A percentile compares a stretch with the other conserved stretches of the same genome.
Evolutionary conservation across 2,888 invertebrate genomes (phyloP).

Genomic region (Dicyrtomina minuta): DNA sequence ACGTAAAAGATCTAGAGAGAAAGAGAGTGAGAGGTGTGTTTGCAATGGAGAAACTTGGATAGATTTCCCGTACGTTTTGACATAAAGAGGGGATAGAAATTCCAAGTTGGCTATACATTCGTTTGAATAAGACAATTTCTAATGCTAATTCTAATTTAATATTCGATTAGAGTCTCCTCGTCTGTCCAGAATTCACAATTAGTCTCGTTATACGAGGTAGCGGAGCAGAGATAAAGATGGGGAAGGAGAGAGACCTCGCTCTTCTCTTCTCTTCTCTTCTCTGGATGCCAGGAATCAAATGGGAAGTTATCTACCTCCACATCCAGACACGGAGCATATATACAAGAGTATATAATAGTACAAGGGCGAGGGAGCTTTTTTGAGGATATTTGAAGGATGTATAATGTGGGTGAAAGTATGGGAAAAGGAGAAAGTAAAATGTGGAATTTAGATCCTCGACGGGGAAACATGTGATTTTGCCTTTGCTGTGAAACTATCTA

Average conservation of each 20-base stretch:
- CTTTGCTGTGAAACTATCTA: too few relatives aligned
- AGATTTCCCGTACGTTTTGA: too few relatives aligned
- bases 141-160: conserved; percentile 33
- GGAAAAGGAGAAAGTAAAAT: too few relatives aligned
- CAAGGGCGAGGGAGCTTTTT: too few relatives aligned
- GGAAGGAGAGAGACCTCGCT: conserved; percentile 1
- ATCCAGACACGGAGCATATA: too few relatives aligned
- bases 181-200: conserved; percentile 26
- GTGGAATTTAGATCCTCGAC: too few relatives aligned
- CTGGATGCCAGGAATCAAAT: background rate
- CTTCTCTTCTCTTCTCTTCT: background rate
- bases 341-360: too few relatives aligned
- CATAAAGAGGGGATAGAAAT: too few relatives aligned
- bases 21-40: conserved; percentile 3
- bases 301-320: background rate
- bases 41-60: background rate
- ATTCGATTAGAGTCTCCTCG: conserved; percentile 26
- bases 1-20: conserved; percentile 1
- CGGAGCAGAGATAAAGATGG: background rate
- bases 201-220: conserved; percentile 12
- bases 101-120: conserved; percentile 15
- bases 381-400: too few relatives aligned
- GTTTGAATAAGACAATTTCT: conserved; percentile 27
- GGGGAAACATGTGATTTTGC: too few relatives aligned
- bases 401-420: too few relatives aligned